A percentile compares a stretch with the other conserved stretches of the same genome.
These are phyloP conservation scores for Chinchilla lanigera DNA, from an alignment of 2,113 vertebrate species.

Conservation along the genomic window DNA sequence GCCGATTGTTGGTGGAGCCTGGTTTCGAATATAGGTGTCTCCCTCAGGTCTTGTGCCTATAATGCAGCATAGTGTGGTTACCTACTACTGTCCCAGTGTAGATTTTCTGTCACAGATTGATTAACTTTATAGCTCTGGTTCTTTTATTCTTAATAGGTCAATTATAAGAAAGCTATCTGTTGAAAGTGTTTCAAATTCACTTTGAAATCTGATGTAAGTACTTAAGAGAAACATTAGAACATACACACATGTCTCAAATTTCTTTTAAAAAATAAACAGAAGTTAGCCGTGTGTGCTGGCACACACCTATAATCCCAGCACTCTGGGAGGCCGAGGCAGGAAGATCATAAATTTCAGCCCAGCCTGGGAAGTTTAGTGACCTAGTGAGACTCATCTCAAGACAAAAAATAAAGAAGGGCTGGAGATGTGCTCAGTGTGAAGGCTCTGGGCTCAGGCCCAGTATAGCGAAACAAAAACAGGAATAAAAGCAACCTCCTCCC, in stretches of 20 bases:
- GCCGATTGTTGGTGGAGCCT: not conserved
- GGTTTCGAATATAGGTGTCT: not conserved
- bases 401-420: not conserved
- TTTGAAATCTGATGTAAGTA: slow-evolving; percentile 7
- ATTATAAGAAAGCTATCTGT: not conserved
- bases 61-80: fast-evolving
- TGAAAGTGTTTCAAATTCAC: not conserved
- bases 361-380: not conserved
- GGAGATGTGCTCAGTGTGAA: not conserved
- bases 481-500: not conserved
- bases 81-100: not conserved
- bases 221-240: not conserved
- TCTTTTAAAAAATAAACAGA: slow-evolving; percentile 10
- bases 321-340: not conserved
- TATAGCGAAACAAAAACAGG: not conserved
- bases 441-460: not conserved
- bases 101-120: not conserved
- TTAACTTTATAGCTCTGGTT: not conserved
- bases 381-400: not conserved
- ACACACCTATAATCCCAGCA: not conserved
- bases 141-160: slow-evolving; percentile 15
- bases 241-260: not conserved
- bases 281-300: not conserved
- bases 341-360: not conserved
- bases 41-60: not conserved